phyloP scores from a whole-genome alignment of 2,888 invertebrate species.

The Pammene aurita region DNA sequence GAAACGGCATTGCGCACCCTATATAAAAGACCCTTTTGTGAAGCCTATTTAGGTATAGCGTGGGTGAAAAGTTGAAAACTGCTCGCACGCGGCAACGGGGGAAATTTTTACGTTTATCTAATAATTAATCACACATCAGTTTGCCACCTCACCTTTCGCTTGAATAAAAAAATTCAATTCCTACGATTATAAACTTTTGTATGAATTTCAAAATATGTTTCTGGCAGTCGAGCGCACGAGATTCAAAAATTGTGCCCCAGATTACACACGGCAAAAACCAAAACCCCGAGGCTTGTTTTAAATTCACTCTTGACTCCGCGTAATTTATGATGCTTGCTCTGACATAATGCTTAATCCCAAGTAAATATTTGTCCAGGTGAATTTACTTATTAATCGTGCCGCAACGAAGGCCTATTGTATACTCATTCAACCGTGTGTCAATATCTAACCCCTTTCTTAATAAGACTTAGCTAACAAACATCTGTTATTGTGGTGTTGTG shows the following conservation, averaged over 20 bases:
- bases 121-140: too few relatives aligned
- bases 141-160: too few relatives aligned
- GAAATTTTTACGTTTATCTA: too few relatives aligned
- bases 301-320: conserved; percentile 26
- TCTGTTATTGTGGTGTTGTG: too few relatives aligned
- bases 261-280: conserved; percentile 9
- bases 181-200: too few relatives aligned
- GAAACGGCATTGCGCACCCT: conserved; percentile 16
- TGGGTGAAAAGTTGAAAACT: conserved; percentile 12
- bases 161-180: too few relatives aligned
- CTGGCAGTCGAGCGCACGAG: too few relatives aligned
- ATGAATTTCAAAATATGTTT: too few relatives aligned
- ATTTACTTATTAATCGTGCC: conserved; percentile 3
- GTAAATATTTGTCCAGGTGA: conserved; percentile 25
- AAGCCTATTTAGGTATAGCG: conserved; percentile 2
- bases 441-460: too few relatives aligned
- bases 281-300: conserved; percentile 20
- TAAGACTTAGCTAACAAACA: too few relatives aligned
- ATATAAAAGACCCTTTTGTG: conserved; percentile 17
- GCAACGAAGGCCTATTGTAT: not conserved
- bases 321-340: conserved; percentile 27
- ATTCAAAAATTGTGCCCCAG: too few relatives aligned
- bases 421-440: not conserved
- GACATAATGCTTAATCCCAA: conserved; percentile 28
- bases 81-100: conserved; percentile 10